Conservation (phyloP, 2,888 invertebrate genomes). For the Tipula unca region DNA sequence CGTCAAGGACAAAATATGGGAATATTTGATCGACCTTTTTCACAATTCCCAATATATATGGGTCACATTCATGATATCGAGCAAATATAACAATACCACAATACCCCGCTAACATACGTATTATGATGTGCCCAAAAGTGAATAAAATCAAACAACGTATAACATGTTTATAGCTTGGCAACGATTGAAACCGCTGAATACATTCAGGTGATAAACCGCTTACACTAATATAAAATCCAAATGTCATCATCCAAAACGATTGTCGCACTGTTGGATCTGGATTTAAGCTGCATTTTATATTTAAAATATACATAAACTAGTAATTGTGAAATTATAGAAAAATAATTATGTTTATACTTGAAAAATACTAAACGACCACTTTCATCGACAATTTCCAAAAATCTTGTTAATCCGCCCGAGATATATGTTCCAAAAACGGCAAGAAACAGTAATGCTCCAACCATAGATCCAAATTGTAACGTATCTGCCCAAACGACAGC, state of each 20-base stretch:
- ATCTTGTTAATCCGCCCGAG: conserved; percentile 47
- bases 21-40: conserved; percentile 54
- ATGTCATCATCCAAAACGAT: conserved; percentile 50
- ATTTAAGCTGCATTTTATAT: conserved; percentile 48
- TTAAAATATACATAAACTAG: background rate
- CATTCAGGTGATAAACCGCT: conserved; percentile 50
- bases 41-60: conserved; percentile 49
- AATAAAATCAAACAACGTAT: conserved; percentile 29
- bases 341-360: conserved; percentile 41
- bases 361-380: conserved; percentile 52
- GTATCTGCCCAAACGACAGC: conserved; percentile 59
- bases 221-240: conserved; percentile 49
- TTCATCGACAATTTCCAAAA: conserved; percentile 49
- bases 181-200: conserved; percentile 52
- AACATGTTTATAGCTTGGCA: conserved; percentile 49
- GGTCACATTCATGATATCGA: conserved; percentile 58
- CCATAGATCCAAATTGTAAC: conserved; percentile 49
- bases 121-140: conserved; percentile 45
- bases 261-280: conserved; percentile 50
- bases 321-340: no score
- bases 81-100: conserved; percentile 54
- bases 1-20: conserved; percentile 63
- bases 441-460: conserved; percentile 47
- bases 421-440: conserved; percentile 48
- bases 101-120: conserved; percentile 49